phyloP scores from a whole-genome alignment of 2,797 vertebrate species.

The Acrossocheilus fasciatus region DNA sequence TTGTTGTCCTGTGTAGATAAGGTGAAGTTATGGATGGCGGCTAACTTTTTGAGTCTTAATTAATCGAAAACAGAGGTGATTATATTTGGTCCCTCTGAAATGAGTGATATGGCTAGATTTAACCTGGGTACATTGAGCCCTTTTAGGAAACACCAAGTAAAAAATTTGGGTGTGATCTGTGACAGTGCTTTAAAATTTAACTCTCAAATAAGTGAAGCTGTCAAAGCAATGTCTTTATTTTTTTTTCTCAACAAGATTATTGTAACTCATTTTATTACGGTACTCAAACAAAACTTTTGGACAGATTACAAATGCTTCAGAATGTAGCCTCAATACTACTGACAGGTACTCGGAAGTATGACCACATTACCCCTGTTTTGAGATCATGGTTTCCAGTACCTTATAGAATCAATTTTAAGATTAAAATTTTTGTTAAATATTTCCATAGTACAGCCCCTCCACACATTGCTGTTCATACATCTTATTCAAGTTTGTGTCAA shows the following conservation, averaged over 20 bases:
- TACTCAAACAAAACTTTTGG: neutral
- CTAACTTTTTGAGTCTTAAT: neutral
- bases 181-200: neutral
- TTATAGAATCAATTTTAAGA: too few species aligned
- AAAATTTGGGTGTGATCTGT: too few species aligned
- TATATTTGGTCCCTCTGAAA: neutral
- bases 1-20: neutral
- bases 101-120: neutral
- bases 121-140: neutral
- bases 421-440: neutral
- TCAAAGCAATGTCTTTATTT: too few species aligned
- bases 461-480: neutral
- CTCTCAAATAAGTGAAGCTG: neutral
- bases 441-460: neutral
- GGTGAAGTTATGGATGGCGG: neutral
- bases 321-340: neutral
- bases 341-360: too few species aligned
- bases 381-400: too few species aligned
- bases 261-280: too few species aligned
- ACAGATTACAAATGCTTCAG: neutral
- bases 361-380: too few species aligned
- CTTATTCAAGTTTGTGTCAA: neutral
- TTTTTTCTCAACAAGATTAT: too few species aligned
- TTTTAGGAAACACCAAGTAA: too few species aligned
- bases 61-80: neutral